These are phyloP conservation scores for Allobates femoralis DNA, from an alignment of 2,797 vertebrate species.

Conservation along the genomic window DNA sequence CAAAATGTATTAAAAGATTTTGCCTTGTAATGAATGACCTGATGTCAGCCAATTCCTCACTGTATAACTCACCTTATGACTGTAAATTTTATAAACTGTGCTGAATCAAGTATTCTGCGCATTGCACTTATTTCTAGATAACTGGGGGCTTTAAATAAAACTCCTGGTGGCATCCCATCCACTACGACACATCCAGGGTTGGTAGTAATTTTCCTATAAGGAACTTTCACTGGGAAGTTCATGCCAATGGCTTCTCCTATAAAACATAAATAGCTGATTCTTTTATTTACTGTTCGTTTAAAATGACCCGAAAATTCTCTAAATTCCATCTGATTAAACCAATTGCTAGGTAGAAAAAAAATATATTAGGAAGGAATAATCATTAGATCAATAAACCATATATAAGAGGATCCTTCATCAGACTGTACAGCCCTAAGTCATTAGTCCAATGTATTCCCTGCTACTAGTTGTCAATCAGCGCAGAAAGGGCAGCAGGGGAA, in stretches of 20 bases:
- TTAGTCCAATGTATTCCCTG: too few species aligned
- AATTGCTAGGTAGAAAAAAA: not conserved
- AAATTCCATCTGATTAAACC: not conserved
- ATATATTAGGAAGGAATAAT: not conserved
- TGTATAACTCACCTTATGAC: conserved; percentile 73
- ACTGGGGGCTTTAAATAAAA: conserved; percentile 80
- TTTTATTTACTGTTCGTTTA: not conserved
- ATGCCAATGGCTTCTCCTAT: conserved; percentile 80
- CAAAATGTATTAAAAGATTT: not conserved
- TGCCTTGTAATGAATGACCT: not conserved
- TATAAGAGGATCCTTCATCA: not conserved
- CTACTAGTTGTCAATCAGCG: too few species aligned
- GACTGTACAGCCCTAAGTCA: not conserved
- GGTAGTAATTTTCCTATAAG: conserved; percentile 79
- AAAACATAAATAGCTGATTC: not conserved
- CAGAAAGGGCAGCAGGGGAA: too few species aligned
- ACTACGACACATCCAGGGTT: conserved; percentile 82
- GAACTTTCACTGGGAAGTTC: conserved; percentile 80
- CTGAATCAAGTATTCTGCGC: conserved; percentile 79
- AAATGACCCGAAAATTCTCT: not conserved
- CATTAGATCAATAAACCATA: not conserved
- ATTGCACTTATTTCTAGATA: conserved; percentile 81
- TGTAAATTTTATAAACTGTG: conserved; percentile 79
- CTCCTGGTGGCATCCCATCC: conserved; percentile 79
- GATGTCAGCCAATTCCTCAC: not conserved